Conservation (phyloP, 2,113 vertebrate species). For the Leucopsar rothschildi region DNA sequence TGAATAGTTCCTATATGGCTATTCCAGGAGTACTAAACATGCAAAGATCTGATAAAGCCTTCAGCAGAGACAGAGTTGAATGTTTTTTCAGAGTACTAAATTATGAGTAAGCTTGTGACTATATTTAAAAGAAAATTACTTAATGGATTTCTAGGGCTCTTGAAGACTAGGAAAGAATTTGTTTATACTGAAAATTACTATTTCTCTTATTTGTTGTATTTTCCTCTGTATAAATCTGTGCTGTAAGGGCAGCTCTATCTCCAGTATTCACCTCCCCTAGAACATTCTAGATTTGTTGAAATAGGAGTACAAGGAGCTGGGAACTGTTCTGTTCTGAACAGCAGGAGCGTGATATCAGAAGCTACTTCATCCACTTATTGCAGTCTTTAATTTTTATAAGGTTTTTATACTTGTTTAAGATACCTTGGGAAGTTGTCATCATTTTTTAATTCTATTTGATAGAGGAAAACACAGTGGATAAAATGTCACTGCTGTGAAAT, state of each 20-base stretch:
- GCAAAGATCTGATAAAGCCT: background rate
- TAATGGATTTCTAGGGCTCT: background rate
- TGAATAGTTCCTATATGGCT: background rate
- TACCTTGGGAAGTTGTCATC: slow-evolving; percentile 11
- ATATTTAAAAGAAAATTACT: background rate
- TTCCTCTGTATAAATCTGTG: background rate
- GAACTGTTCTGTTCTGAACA: background rate
- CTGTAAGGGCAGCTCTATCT: background rate
- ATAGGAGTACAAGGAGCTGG: background rate
- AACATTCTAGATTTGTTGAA: background rate
- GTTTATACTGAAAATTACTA: background rate
- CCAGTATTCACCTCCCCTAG: background rate
- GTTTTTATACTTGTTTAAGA: slow-evolving; percentile 20
- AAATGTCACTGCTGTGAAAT: background rate
- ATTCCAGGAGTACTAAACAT: background rate
- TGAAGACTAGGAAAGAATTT: background rate
- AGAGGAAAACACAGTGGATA: background rate
- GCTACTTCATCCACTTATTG: background rate
- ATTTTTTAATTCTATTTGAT: background rate
- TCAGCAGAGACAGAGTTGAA: background rate
- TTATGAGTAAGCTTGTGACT: background rate
- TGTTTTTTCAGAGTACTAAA: background rate
- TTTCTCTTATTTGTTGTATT: background rate
- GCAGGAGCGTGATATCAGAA: background rate
- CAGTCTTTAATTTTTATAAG: background rate